These are phyloP conservation scores for Muscina levida DNA, from an alignment of 2,888 invertebrate genomes.

Conservation along the genomic window DNA sequence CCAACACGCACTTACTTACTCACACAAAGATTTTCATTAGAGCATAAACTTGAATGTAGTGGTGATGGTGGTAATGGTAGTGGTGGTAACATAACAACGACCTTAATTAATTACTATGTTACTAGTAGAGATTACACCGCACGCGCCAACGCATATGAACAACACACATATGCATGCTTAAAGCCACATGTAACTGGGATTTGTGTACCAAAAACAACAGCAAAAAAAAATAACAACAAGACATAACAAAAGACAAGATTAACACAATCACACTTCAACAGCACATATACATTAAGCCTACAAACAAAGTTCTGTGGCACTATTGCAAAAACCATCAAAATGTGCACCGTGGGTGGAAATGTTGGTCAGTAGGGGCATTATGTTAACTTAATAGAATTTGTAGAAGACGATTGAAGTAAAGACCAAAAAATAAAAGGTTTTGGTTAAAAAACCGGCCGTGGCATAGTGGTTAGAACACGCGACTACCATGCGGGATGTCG, in stretches of 20 bases:
- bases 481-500: too few relatives aligned
- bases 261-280: not conserved
- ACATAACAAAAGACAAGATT: constrained; percentile 18
- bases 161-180: not conserved
- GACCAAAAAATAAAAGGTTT: too few relatives aligned
- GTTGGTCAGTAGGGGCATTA: too few relatives aligned
- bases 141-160: constrained; percentile 8
- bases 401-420: too few relatives aligned
- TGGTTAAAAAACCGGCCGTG: too few relatives aligned
- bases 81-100: constrained; percentile 2
- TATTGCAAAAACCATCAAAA: not conserved
- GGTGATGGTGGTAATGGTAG: constrained; percentile 4
- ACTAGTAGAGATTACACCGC: constrained; percentile 24
- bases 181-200: not conserved
- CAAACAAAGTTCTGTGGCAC: not conserved
- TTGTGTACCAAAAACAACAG: too few relatives aligned
- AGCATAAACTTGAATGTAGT: not conserved
- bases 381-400: too few relatives aligned
- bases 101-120: constrained; percentile 36
- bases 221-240: not conserved
- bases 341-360: not conserved
- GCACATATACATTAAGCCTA: not conserved
- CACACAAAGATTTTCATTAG: not conserved
- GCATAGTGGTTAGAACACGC: too few relatives aligned
- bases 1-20: too few relatives aligned